Conservation (phyloP, 37 sponge, comb jelly and placozoan species). For the Beroe ovata region DNA sequence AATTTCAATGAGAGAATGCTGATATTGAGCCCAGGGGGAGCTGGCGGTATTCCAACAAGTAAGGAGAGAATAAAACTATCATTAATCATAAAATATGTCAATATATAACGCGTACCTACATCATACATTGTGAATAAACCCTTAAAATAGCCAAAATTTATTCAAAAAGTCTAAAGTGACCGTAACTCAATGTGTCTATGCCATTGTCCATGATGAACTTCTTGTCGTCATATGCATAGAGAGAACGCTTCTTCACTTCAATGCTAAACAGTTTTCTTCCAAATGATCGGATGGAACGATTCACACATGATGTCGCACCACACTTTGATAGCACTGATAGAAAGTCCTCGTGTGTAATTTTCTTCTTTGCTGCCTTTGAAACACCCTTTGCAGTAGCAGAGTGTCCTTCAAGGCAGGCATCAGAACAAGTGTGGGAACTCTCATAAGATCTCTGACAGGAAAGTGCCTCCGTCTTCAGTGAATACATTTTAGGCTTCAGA, state of each 20-base stretch:
- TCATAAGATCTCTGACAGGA: neutral
- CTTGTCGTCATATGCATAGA: conserved; percentile 40
- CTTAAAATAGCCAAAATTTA: neutral
- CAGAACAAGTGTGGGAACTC: neutral
- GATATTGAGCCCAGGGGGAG: too few relatives aligned
- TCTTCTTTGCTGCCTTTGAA: conserved; percentile 32
- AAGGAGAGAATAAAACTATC: too few relatives aligned
- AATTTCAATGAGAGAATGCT: too few relatives aligned
- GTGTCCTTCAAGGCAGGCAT: neutral
- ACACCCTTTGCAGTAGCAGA: conserved; percentile 30
- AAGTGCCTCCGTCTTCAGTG: neutral
- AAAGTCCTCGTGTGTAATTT: neutral
- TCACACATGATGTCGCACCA: neutral
- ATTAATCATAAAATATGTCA: too few relatives aligned
- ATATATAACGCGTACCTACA: neutral
- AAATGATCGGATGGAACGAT: neutral
- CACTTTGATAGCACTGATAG: neutral
- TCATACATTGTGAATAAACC: too few relatives aligned
- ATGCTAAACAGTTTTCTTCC: neutral
- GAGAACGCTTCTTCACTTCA: neutral
- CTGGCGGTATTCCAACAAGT: too few relatives aligned
- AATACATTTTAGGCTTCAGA: conserved; percentile 52
- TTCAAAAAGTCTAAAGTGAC: neutral
- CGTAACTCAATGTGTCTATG: conserved; percentile 17
- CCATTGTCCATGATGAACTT: conserved; percentile 41